These are phyloP conservation scores for Rallus limicola DNA, from an alignment of 2,113 vertebrate genomes.

Conservation along the genomic window DNA sequence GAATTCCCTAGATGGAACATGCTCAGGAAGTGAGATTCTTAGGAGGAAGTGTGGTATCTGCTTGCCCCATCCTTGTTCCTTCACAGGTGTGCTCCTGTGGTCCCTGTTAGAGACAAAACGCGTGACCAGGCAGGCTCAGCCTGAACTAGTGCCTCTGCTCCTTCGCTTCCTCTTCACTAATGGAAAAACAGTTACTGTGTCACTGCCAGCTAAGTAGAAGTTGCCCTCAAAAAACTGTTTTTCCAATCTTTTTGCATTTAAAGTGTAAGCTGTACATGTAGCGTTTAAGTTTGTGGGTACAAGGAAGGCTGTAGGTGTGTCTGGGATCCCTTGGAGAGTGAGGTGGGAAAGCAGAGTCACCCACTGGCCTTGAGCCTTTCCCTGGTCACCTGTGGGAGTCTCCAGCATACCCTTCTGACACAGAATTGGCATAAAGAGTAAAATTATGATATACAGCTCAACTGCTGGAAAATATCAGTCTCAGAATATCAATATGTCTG, in stretches of 20 bases:
- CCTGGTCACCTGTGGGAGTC: rapidly evolving
- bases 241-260: not conserved
- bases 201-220: not conserved
- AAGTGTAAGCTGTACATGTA: not conserved
- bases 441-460: not conserved
- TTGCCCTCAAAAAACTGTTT: rapidly evolving
- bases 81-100: not conserved
- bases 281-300: not conserved
- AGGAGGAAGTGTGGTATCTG: not conserved
- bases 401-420: not conserved
- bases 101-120: rapidly evolving
- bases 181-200: too few relatives aligned
- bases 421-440: not conserved
- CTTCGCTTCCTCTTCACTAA: not conserved
- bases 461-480: not conserved
- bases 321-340: not conserved
- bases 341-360: not conserved
- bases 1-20: not conserved
- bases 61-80: not conserved
- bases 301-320: not conserved
- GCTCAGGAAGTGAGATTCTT: not conserved
- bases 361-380: not conserved
- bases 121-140: not conserved
- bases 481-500: rapidly evolving
- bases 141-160: not conserved